Evolutionary conservation across 2,113 vertebrate species (phyloP), one percentile per base, ranked within the genome.

Genomic region (Rhipidura dahli): DNA sequence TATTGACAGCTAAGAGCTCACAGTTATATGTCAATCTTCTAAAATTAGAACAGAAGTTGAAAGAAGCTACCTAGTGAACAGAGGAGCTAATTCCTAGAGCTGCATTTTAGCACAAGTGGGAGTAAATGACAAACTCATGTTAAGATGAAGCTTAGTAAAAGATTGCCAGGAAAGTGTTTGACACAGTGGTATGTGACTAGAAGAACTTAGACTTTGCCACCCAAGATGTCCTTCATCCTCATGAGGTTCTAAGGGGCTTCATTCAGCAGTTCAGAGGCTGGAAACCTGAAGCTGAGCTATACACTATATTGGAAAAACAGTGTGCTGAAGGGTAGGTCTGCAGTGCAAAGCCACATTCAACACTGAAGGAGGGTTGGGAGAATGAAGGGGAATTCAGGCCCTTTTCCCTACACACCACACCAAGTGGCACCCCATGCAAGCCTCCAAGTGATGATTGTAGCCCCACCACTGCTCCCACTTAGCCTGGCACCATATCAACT

Each of bases 31-130:
- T 82, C 44, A 39, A 37, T 76, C 54, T 56, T 72, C 60, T 80
- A 88, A 89, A 95, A 81, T 91, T 53, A 86, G 23, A 81, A 42
- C 13, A 63, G 44, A 93, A 73, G 14, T 59, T 21, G 27, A 83
- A 87, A 89, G 60, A 87, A 89, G 39, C 51, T 83, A 87, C 69
- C 45, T 83, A 70, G 76, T 53, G 33, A 91, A 28, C 75, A 72
- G 82, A 87, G 27, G 22, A 92, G 21, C 77, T 69, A 77, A 53
- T 61, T 80, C 54, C 63, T 86, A 45, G 23, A 73, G 77, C 50
- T 85, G 28, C 45, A 27, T 88, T 91, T 94, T 94, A 76, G n/a
- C 50, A 80, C 31, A 64, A 89, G 42, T 59, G 75, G 78, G 82
- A 83, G 53, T 86, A 91, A 88, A 83, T 76, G 73, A 33, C 10